Evolutionary conservation across 2,888 invertebrate species (phyloP).

Genomic region (Trissolcus brochymenae): DNA sequence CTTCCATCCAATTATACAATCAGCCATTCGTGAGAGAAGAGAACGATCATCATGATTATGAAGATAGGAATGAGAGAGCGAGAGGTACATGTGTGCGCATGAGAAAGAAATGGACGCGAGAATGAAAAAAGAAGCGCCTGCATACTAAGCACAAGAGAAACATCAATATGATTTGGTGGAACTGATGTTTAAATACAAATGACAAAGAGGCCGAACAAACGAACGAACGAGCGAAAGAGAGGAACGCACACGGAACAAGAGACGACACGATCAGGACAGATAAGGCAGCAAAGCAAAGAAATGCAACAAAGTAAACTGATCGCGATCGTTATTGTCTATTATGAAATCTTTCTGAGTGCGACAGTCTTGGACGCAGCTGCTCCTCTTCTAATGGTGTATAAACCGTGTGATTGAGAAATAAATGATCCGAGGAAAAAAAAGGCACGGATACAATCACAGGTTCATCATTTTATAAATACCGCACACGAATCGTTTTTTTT

Average conservation of each 20-base stretch:
- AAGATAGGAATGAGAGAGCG: conserved; percentile 53
- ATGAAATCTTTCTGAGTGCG: conserved; percentile 55
- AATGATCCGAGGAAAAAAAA: conserved; percentile 64
- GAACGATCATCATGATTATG: conserved; percentile 55
- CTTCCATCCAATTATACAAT: conserved; percentile 76
- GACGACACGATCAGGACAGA: conserved; percentile 53
- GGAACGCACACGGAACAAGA: conserved; percentile 36
- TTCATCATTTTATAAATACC: conserved; percentile 25
- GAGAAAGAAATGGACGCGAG: conserved; percentile 37
- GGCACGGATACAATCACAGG: conserved; percentile 60
- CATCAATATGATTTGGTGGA: conserved; percentile 45
- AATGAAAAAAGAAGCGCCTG: conserved; percentile 35
- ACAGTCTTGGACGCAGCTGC: conserved; percentile 60
- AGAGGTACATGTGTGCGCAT: conserved; percentile 30
- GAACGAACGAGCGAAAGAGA: conserved; percentile 37
- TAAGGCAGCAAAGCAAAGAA: conserved; percentile 60
- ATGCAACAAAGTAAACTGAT: conserved; percentile 58
- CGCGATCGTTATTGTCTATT: conserved; percentile 70
- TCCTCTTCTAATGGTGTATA: conserved; percentile 55
- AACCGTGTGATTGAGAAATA: conserved; percentile 60
- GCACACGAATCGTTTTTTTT: conserved; percentile 48
- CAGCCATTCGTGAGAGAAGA: conserved; percentile 65
- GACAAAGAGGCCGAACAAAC: conserved; percentile 16
- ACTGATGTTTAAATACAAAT: conserved; percentile 32
- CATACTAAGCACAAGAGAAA: conserved; percentile 35